Evolutionary conservation across 2,888 invertebrate species (phyloP).

Genomic region (Andrena chrysosceles): DNA sequence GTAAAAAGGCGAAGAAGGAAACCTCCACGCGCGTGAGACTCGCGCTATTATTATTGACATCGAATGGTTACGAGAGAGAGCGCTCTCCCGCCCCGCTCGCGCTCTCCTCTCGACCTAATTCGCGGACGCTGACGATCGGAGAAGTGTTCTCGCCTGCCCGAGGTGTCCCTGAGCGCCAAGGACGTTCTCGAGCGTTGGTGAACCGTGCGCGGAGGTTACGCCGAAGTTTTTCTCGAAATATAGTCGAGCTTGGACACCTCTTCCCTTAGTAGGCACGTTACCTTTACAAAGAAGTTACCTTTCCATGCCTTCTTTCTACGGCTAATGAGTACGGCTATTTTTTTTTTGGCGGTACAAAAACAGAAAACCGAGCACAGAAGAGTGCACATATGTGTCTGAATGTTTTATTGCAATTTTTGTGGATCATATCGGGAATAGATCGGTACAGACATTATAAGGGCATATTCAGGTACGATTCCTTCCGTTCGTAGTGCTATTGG

Average conservation of each 20-base stretch:
- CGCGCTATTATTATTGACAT: slow-evolving; percentile 70
- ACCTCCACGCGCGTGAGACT: slow-evolving; percentile 51
- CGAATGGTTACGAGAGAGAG: slow-evolving; percentile 69
- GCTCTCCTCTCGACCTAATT: slow-evolving; percentile 77
- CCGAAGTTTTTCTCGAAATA: slow-evolving; percentile 35
- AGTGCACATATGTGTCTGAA: no score
- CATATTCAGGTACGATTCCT: neutral
- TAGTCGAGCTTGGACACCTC: slow-evolving; percentile 4
- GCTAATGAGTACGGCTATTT: slow-evolving; percentile 23
- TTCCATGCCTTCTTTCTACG: neutral
- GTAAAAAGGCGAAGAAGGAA: slow-evolving; percentile 55
- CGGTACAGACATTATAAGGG: no score
- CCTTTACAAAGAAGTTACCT: slow-evolving; percentile 10
- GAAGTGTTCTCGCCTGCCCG: slow-evolving; percentile 73
- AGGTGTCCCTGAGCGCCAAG: slow-evolving; percentile 77
- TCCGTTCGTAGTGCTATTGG: neutral
- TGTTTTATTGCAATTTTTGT: no score
- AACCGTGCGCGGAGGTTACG: slow-evolving; percentile 62
- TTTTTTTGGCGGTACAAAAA: slow-evolving; percentile 1
- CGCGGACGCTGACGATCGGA: slow-evolving; percentile 72
- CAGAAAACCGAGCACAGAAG: no score
- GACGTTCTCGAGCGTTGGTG: slow-evolving; percentile 71
- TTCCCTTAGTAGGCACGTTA: slow-evolving; percentile 29
- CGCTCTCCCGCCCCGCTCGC: slow-evolving; percentile 48
- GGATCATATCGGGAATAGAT: no score